Base-by-base conservation (phyloP, 2,888 invertebrate genomes). In the Cryptocheilus praepositus region DNA sequence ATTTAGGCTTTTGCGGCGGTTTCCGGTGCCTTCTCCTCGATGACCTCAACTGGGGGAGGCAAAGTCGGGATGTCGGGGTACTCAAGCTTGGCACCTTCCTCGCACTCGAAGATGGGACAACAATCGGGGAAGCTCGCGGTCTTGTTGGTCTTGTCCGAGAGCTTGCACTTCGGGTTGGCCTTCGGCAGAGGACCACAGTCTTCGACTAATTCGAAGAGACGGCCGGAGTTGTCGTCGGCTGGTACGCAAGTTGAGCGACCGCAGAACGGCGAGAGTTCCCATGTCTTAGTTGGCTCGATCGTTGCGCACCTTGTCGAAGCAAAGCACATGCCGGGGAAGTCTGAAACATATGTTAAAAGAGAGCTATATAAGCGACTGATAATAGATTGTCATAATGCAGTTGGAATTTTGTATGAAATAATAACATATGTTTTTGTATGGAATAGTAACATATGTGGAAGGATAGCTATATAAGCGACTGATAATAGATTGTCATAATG, bases 261-360 rank as follows among this genome's bases (percentile, higher is more conserved):
- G 85, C 96, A 96, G 93, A 96, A 96, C 4, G 96, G 96, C 1
- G 94, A 91, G 81, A 96, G 89, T 63, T 96, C 96, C 96, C 96
- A 96, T 68, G 93, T 91, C 89, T 95, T 93, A 71, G 94, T 94
- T 2, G 95, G 95, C 86, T 96, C 95, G 61, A 96, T 94, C 15
- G 96, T 96, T 49, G 95, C 95, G 89, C 96, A 97, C 65, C 93
- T 93, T 64, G 96, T 97, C 5, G 96, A 96, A 0, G 96, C 96
- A 90, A 96, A 97, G 86, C 96, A 97, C 92, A 95, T 93, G 46
- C 95, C 95, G 56, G 96, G 96, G 91, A 96, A 97, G 89, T 97
- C 96, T 93, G 88, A 3, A 25, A 25, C 25, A 25, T 25, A 25
- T 2, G 25, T 25, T 5, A 5, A 25, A 25, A 5, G 5, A 3